phyloP scores from a whole-genome alignment of 1,140 invertebrate species.

The Conus betulinus region DNA sequence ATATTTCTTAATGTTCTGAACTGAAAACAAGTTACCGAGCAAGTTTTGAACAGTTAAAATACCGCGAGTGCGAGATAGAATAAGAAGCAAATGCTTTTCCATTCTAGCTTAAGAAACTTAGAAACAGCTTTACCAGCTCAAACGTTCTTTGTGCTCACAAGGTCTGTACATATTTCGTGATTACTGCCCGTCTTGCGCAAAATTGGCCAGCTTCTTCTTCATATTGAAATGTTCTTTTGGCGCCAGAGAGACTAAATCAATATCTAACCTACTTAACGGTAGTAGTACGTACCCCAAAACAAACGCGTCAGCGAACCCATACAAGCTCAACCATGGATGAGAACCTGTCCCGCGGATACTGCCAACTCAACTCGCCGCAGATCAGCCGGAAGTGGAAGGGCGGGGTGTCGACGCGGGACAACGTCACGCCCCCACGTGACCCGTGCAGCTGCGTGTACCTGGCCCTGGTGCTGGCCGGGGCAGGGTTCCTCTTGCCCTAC shows the following conservation, averaged over 20 bases:
- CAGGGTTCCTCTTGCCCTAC: constrained; percentile 92
- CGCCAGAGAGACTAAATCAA: background rate
- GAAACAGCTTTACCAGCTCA: no score
- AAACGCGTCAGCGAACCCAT: no score
- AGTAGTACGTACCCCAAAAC: background rate
- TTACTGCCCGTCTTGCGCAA: background rate
- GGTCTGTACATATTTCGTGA: background rate
- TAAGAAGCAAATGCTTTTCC: no score
- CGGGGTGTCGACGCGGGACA: constrained; percentile 23
- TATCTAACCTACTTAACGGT: background rate
- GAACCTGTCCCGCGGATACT: constrained; percentile 66
- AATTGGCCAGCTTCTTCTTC: background rate
- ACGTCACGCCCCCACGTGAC: constrained; percentile 58
- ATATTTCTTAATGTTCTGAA: no score
- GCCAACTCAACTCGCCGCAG: constrained; percentile 54
- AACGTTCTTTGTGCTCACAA: no score
- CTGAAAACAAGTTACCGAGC: no score
- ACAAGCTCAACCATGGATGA: constrained; percentile 62
- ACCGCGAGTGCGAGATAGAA: no score
- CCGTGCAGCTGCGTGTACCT: constrained; percentile 86
- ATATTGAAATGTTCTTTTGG: background rate
- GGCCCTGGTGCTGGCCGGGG: constrained; percentile 88
- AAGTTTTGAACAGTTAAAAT: no score
- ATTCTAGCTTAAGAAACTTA: no score
- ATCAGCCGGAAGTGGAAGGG: constrained; percentile 20